Conservation (phyloP, 2,113 vertebrate genomes). For the Nothocercus julius region DNA sequence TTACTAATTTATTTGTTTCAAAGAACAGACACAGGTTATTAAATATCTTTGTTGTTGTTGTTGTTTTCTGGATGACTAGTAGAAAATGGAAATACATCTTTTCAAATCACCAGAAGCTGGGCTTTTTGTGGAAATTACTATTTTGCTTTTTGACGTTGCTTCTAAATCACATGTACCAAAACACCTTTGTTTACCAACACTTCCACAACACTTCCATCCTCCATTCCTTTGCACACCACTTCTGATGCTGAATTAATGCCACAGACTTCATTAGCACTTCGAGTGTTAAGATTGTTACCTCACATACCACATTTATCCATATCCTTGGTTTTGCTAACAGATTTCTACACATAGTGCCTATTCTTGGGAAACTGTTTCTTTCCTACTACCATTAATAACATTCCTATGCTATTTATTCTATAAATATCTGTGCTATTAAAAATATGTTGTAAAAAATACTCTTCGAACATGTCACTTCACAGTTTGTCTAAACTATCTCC, state of each 20-base stretch:
- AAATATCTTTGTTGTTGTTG: background rate
- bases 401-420: background rate
- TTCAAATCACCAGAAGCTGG: background rate
- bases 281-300: background rate
- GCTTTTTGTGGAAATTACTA: background rate
- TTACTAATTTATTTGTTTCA: background rate
- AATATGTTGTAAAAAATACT: background rate
- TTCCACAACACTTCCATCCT: background rate
- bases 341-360: background rate
- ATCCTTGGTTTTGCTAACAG: background rate
- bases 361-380: background rate
- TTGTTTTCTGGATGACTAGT: background rate
- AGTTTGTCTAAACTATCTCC: background rate
- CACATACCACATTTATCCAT: background rate
- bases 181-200: background rate
- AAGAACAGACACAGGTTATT: background rate
- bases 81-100: fast-evolving
- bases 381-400: constrained; percentile 20
- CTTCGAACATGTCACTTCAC: background rate
- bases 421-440: background rate
- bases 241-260: background rate
- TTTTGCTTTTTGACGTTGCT: background rate
- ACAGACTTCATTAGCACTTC: background rate
- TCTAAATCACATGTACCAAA: background rate
- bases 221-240: background rate